Evolutionary conservation across 2,113 vertebrate species (phyloP).

Genomic region (Aegotheles bennettii): DNA sequence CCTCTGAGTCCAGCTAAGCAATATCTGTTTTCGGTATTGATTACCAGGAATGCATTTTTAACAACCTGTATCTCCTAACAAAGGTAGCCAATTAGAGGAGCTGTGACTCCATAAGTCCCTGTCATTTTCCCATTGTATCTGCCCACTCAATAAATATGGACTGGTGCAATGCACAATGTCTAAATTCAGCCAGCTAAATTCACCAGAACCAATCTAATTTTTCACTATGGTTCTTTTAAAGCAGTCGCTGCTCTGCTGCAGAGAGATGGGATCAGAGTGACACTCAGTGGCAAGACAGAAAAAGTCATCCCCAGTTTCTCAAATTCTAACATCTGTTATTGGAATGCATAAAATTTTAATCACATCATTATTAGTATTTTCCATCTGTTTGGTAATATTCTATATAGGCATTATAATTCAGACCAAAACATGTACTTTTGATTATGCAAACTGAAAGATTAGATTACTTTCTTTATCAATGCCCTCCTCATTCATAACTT

Average conservation of each 20-base stretch:
- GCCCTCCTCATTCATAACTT: neutral
- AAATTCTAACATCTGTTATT: neutral
- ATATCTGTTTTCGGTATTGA: neutral
- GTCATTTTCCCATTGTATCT: neutral
- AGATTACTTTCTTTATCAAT: neutral
- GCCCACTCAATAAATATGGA: neutral
- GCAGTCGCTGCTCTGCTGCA: neutral
- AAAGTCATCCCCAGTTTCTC: neutral
- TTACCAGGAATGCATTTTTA: neutral
- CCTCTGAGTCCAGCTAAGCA: neutral
- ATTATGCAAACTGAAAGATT: neutral
- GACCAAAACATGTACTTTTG: neutral
- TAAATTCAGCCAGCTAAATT: neutral
- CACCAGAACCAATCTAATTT: neutral
- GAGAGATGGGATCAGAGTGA: constrained; percentile 44
- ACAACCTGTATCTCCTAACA: neutral
- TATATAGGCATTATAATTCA: neutral
- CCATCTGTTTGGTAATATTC: neutral
- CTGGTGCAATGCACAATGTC: neutral
- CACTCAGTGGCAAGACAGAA: constrained; percentile 50
- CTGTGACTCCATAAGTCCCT: neutral
- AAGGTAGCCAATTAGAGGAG: neutral
- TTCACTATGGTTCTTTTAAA: neutral
- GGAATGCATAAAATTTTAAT: neutral
- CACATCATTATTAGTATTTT: neutral